Conservation (phyloP, 1,140 invertebrate genomes). For the Phenacoccus solenopsis region DNA sequence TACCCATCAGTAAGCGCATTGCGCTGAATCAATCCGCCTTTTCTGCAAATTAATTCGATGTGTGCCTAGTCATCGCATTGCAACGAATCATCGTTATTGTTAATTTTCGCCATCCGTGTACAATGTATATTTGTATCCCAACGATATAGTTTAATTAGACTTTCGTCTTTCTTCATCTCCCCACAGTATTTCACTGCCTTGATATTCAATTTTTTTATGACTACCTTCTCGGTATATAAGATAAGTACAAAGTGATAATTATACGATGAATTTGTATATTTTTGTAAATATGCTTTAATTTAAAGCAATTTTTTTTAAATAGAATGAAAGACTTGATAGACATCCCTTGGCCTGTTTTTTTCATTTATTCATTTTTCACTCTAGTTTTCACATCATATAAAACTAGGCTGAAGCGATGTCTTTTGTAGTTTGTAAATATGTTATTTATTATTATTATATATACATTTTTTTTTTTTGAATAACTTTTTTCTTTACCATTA, state of each 20-base stretch:
- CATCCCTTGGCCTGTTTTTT: slow-evolving; percentile 14
- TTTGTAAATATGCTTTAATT: slow-evolving; percentile 7
- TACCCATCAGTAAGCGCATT: too few relatives aligned
- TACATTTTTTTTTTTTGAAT: background rate
- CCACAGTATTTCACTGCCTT: background rate
- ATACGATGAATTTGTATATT: background rate
- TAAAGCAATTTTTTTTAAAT: background rate
- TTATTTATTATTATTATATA: background rate
- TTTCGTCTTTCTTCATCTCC: background rate
- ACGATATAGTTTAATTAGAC: background rate
- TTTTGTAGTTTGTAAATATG: slow-evolving; percentile 4
- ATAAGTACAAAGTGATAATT: background rate
- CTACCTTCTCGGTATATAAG: background rate
- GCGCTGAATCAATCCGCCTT: background rate
- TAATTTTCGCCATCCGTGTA: too few relatives aligned
- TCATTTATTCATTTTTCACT: background rate
- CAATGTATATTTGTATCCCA: too few relatives aligned
- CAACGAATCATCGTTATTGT: too few relatives aligned
- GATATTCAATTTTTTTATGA: background rate
- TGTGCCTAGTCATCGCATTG: background rate
- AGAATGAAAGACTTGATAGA: slow-evolving; percentile 9
- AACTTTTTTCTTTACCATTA: slow-evolving; percentile 6
- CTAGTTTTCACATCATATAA: background rate
- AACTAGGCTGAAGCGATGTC: slow-evolving; percentile 13
- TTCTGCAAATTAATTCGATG: background rate